Evolutionary conservation across 2,888 invertebrate genomes (phyloP).

Genomic region (Drosophila fulvimacula): DNA sequence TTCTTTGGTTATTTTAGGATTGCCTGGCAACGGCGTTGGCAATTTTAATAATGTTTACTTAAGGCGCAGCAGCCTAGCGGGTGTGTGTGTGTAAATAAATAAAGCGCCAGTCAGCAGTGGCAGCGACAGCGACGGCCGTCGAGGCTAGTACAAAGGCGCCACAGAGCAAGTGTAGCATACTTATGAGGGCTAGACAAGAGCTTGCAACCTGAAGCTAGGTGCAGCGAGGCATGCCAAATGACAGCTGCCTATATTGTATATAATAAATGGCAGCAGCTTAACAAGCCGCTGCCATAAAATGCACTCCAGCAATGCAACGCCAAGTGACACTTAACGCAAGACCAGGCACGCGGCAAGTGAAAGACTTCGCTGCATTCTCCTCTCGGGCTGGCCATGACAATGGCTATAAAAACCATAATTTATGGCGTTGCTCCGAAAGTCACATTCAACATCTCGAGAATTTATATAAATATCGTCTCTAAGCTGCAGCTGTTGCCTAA

Average conservation of each 20-base stretch:
- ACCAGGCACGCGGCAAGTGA: conserved; percentile 19
- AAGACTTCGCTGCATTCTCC: conserved; percentile 19
- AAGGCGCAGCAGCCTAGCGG: conserved; percentile 62
- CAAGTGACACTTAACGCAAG: conserved; percentile 51
- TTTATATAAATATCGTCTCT: conserved; percentile 65
- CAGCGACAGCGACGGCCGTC: conserved; percentile 24
- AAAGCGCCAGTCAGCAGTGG: conserved; percentile 33
- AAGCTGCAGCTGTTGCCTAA: conserved; percentile 75
- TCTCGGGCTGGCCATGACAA: conserved; percentile 22
- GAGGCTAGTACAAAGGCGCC: conserved; percentile 50
- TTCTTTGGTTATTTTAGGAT: conserved; percentile 72
- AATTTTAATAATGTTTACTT: conserved; percentile 81
- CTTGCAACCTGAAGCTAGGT: conserved; percentile 37
- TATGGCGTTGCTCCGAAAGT: conserved; percentile 45
- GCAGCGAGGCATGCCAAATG: conserved; percentile 69
- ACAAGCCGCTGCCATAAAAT: conserved; percentile 55
- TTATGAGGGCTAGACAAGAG: conserved; percentile 48
- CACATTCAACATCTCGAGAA: conserved; percentile 63
- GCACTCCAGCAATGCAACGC: conserved; percentile 54
- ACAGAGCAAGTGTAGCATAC: conserved; percentile 49
- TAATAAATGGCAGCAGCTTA: conserved; percentile 60
- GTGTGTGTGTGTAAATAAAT: conserved; percentile 18
- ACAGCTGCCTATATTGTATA: conserved; percentile 60
- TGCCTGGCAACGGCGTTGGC: conserved; percentile 71
- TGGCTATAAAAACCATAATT: conserved; percentile 52